phyloP scores from a whole-genome alignment of 1,140 invertebrate genomes.

The Brachionus rubens region DNA sequence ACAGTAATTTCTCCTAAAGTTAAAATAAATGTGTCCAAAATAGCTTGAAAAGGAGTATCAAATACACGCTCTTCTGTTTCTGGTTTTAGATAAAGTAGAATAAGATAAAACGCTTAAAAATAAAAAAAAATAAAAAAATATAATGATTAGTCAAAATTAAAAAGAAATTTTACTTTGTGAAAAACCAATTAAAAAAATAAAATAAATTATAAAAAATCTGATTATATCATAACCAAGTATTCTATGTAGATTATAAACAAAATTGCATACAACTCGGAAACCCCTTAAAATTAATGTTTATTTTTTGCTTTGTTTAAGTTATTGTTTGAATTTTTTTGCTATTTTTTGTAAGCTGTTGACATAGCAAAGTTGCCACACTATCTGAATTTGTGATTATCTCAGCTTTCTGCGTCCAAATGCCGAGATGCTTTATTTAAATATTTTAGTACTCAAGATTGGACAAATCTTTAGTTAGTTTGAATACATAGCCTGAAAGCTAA shows the following conservation, averaged over 20 bases:
- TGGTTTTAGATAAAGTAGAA: not conserved
- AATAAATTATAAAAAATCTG: conserved; percentile 89
- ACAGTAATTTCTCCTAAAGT: conserved; percentile 92
- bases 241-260: conserved; percentile 98
- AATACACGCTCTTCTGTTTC: conserved; percentile 55
- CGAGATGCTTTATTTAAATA: no score
- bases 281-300: conserved; percentile 67
- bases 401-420: no score
- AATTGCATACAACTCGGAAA: conserved; percentile 93
- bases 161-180: conserved; percentile 73
- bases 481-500: no score
- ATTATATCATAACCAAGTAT: conserved; percentile 94
- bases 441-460: no score
- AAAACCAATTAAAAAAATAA: conserved; percentile 94
- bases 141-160: not conserved
- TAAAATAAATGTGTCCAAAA: conserved; percentile 96
- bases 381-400: no score
- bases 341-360: no score
- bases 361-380: no score
- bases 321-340: no score
- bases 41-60: conserved; percentile 74
- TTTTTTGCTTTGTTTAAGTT: conserved; percentile 8
- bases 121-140: not conserved
- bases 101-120: conserved; percentile 30
- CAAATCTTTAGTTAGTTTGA: no score